Evolutionary conservation across 2,113 vertebrate genomes (phyloP).

Genomic region (Podarcis cretensis): DNA sequence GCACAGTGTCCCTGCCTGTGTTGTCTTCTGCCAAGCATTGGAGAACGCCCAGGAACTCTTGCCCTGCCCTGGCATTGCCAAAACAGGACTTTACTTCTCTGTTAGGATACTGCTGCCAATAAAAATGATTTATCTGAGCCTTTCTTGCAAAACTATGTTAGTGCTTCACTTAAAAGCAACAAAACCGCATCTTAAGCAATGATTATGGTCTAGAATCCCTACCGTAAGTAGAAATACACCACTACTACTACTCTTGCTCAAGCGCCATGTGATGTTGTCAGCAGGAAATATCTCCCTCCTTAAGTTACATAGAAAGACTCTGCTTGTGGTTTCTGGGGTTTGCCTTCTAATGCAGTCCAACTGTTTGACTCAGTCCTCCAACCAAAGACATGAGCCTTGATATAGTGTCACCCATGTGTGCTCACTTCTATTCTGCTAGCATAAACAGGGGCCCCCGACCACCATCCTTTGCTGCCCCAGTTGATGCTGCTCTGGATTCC

Average conservation of each 20-base stretch:
- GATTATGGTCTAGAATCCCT: conserved; percentile 20
- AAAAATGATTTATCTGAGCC: accelerated
- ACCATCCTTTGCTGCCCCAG: background rate
- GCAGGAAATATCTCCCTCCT: conserved; percentile 40
- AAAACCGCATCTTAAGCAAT: background rate
- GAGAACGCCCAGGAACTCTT: background rate
- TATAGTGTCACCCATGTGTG: background rate
- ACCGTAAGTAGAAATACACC: conserved; percentile 33
- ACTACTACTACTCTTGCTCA: background rate
- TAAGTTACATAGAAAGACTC: background rate
- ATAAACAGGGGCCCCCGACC: background rate
- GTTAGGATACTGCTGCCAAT: background rate
- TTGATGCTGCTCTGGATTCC: background rate
- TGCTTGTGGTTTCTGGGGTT: conserved; percentile 41
- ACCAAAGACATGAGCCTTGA: background rate
- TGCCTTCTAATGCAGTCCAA: conserved; percentile 25
- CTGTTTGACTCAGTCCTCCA: background rate
- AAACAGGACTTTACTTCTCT: background rate
- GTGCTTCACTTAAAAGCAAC: background rate
- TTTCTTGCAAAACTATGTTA: background rate
- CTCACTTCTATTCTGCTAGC: background rate
- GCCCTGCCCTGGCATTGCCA: too few species aligned
- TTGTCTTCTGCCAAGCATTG: background rate
- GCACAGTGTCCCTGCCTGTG: background rate
- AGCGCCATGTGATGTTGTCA: accelerated